Conservation (phyloP, 2,797 vertebrate genomes). For the Ibycter americanus region DNA sequence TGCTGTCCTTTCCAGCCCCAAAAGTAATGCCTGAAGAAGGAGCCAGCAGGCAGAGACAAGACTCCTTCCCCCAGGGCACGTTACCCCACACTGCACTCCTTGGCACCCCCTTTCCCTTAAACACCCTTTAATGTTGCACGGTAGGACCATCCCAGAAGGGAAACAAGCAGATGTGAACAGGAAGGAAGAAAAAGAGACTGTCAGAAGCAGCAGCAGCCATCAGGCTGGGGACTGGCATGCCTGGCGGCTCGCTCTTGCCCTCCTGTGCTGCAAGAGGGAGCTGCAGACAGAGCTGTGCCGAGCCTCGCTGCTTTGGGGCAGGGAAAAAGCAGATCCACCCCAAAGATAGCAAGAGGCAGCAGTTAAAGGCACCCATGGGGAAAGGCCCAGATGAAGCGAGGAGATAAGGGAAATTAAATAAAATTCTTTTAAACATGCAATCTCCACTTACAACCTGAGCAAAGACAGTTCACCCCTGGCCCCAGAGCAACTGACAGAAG, state of each 20-base stretch:
- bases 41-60: not conserved
- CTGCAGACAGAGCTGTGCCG: not conserved
- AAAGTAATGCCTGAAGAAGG: not conserved
- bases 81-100: rapidly evolving
- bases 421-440: not conserved
- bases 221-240: not conserved
- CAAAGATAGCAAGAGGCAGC: not conserved
- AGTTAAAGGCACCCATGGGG: not conserved
- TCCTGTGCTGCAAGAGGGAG: conserved; percentile 39
- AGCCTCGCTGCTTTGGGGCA: not conserved
- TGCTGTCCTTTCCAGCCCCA: not conserved
- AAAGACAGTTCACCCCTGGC: not conserved
- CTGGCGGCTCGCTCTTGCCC: conserved; percentile 52
- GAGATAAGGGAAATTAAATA: not conserved
- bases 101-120: not conserved
- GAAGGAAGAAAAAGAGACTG: not conserved
- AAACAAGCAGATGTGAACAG: not conserved
- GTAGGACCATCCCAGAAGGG: not conserved
- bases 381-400: not conserved
- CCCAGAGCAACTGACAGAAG: rapidly evolving
- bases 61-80: not conserved
- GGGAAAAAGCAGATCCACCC: not conserved
- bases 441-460: not conserved
- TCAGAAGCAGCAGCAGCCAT: not conserved
- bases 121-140: not conserved